Percentiles rank a stretch among this genome's conserved stretches.
Evolutionary conservation across 1,140 invertebrate genomes (phyloP).

Genomic region (Aphelinus atriplicis): DNA sequence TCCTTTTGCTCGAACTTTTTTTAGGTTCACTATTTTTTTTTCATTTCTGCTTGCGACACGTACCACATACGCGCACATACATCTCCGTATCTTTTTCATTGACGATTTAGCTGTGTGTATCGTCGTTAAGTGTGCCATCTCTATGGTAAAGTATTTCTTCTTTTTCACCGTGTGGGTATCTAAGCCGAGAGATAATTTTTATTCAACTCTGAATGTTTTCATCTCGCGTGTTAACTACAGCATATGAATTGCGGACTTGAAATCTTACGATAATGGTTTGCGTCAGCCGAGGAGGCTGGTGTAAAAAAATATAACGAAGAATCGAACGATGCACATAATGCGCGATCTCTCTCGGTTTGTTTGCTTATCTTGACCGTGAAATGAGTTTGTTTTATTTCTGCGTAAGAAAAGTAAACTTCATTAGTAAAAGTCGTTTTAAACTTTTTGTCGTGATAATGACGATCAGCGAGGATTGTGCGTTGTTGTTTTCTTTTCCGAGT

Average conservation of each 20-base stretch:
- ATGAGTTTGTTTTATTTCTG: not conserved
- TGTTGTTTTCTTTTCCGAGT: too few relatives aligned
- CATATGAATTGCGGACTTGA: not conserved
- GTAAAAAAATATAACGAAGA: constrained; percentile 14
- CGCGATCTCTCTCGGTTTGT: constrained; percentile 4
- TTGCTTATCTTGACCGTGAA: not conserved
- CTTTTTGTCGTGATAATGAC: too few relatives aligned
- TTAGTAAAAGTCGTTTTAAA: too few relatives aligned
- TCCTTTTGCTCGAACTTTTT: not conserved
- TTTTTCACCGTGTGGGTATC: too few relatives aligned
- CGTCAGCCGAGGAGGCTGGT: not conserved
- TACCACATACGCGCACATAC: too few relatives aligned
- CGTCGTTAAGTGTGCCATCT: too few relatives aligned
- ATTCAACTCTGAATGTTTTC: not conserved
- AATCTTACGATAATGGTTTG: not conserved
- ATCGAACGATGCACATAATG: not conserved
- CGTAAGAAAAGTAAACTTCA: too few relatives aligned
- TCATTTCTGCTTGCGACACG: not conserved
- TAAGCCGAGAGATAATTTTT: too few relatives aligned
- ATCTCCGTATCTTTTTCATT: too few relatives aligned
- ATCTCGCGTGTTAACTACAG: not conserved
- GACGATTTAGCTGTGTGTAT: too few relatives aligned
- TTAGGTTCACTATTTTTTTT: not conserved
- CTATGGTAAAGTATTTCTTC: too few relatives aligned
- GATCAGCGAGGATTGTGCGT: too few relatives aligned